These are phyloP conservation scores for Oeneis ivallda DNA, from an alignment of 2,888 invertebrate genomes.

Conservation along the genomic window DNA sequence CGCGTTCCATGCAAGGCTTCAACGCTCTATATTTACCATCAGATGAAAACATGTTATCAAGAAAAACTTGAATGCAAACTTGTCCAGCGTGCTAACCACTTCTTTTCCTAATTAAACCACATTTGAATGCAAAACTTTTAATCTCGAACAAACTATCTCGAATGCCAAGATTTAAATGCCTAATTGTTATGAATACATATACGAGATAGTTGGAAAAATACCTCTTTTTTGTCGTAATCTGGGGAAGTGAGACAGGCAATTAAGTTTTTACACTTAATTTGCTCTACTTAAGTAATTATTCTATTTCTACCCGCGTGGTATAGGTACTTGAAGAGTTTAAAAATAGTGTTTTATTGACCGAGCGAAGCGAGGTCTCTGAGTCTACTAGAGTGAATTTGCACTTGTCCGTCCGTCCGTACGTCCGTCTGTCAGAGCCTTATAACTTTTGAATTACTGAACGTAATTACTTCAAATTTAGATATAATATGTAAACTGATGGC, in stretches of 20 bases:
- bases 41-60: slow-evolving; percentile 7
- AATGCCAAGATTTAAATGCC: slow-evolving; percentile 10
- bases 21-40: slow-evolving; percentile 1
- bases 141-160: slow-evolving; percentile 4
- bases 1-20: neutral
- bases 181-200: slow-evolving; percentile 11
- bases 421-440: no score
- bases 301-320: slow-evolving; percentile 8
- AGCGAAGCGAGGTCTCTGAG: no score
- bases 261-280: slow-evolving; percentile 18
- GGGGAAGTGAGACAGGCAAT: slow-evolving; percentile 13
- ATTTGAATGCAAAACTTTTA: slow-evolving; percentile 7
- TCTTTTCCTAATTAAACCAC: slow-evolving; percentile 3
- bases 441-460: no score
- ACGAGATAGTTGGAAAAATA: slow-evolving; percentile 6
- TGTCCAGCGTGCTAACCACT: neutral
- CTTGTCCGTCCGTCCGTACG: no score
- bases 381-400: no score
- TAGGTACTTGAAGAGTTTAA: no score
- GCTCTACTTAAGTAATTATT: slow-evolving; percentile 16
- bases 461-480: no score
- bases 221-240: slow-evolving; percentile 5
- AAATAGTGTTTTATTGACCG: no score
- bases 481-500: no score
- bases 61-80: slow-evolving; percentile 2